Evolutionary conservation across 2,113 vertebrate genomes (phyloP), one percentile per base, ranked within the genome.

Genomic region (Athene cunicularia): DNA sequence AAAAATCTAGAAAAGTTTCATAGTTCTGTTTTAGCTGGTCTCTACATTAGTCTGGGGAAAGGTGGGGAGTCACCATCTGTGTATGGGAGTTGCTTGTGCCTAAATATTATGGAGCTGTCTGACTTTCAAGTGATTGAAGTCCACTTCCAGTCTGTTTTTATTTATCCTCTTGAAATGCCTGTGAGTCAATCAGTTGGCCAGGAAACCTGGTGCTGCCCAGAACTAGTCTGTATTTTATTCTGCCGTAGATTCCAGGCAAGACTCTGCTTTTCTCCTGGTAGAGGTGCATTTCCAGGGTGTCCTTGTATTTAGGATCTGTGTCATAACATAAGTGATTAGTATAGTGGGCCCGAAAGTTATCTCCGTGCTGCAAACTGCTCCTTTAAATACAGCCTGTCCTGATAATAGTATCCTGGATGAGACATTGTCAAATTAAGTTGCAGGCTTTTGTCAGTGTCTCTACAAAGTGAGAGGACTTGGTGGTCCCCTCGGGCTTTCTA

Each of bases 111-210:
- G 53, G 81, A 87, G 58, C 77, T 90, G 68, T 75, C 53, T 80
- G 80, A 82, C 81, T 94, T 82, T 49, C 39, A 64, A 41, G 70
- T 90, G 90, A 91, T 93, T 91, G n/a, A 91, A 93, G 81, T 91
- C 90, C 84, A 55, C 80, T 91, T 80, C 33, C 68, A 81, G 75
- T 43, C 72, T 68, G 60, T 18, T 94, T 96, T 95, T 82, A 66
- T 85, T 58, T 77, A 4, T 90, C 77, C 37, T 74, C 66, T 88
- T 68, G 52, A 94, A 93, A 64, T 82, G 70, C 70, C 60, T 8
- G 0, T 53, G 72, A 91, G 59, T 89, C 73, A 85, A 35, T 85
- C 62, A 68, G 66, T 63, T 90, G 95, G 77, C 90, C 85, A 64
- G 81, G 92, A 95, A 90, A 68, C 53, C 47, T 81, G 73, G 55